These are phyloP conservation scores for Molanna angustata DNA, from an alignment of 2,888 invertebrate species.

Conservation along the genomic window DNA sequence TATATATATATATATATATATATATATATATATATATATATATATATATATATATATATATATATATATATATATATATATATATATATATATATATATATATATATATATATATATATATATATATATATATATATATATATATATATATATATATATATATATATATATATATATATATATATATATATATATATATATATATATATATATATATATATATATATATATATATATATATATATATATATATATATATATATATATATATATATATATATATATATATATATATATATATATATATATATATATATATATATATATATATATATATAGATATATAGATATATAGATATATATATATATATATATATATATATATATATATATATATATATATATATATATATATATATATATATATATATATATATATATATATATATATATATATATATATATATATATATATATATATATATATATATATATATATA, in stretches of 20 bases:
- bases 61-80: background rate
- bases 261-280: background rate
- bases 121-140: background rate
- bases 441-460: background rate
- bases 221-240: background rate
- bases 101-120: background rate
- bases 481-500: too few relatives aligned
- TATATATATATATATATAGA: too few relatives aligned
- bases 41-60: background rate
- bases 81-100: background rate
- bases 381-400: background rate
- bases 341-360: too few relatives aligned
- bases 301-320: background rate
- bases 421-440: background rate
- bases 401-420: background rate
- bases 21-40: background rate
- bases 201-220: background rate
- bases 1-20: background rate
- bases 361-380: background rate
- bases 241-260: background rate
- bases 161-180: background rate
- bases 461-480: background rate
- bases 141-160: background rate
- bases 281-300: background rate
- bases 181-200: background rate